These are phyloP conservation scores for Syritta pipiens DNA, from an alignment of 2,888 invertebrate species.

Conservation along the genomic window DNA sequence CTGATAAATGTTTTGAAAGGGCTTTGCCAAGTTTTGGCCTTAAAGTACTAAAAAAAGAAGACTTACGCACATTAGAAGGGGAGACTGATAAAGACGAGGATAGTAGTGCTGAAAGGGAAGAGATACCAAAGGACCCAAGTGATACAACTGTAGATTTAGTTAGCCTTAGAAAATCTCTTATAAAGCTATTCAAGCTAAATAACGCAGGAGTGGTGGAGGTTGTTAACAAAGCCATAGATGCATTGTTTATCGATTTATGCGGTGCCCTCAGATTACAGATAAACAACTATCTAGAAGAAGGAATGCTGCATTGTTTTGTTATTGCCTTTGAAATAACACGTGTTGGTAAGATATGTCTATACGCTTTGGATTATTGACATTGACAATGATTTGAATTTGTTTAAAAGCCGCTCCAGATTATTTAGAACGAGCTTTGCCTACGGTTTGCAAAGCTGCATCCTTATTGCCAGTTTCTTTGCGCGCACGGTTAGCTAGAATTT, in stretches of 20 bases:
- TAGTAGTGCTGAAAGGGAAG: conserved; percentile 79
- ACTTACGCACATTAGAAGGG: conserved; percentile 85
- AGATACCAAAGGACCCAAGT: conserved; percentile 60
- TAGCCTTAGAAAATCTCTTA: conserved; percentile 80
- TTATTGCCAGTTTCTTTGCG: conserved; percentile 86
- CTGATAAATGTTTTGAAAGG: conserved; percentile 80
- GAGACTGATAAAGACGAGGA: conserved; percentile 95
- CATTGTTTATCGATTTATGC: conserved; percentile 68
- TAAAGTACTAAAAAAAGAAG: conserved; percentile 84
- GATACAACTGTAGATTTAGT: conserved; percentile 83
- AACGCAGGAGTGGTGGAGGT: conserved; percentile 73
- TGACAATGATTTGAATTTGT: not conserved
- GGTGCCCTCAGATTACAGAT: conserved; percentile 68
- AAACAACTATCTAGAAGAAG: conserved; percentile 73
- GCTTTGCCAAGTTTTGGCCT: too few relatives aligned
- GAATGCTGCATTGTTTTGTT: conserved; percentile 81
- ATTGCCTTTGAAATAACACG: conserved; percentile 90
- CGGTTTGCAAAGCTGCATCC: conserved; percentile 87
- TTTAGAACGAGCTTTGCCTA: conserved; percentile 89
- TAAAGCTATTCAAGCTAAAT: conserved; percentile 75
- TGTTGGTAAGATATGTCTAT: conserved; percentile 80
- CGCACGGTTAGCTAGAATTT: conserved; percentile 88
- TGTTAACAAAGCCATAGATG: conserved; percentile 73
- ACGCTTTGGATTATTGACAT: not conserved
- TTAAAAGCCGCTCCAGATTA: conserved; percentile 86